Conservation (phyloP, 2,797 vertebrate species). For the Brotula barbata region DNA sequence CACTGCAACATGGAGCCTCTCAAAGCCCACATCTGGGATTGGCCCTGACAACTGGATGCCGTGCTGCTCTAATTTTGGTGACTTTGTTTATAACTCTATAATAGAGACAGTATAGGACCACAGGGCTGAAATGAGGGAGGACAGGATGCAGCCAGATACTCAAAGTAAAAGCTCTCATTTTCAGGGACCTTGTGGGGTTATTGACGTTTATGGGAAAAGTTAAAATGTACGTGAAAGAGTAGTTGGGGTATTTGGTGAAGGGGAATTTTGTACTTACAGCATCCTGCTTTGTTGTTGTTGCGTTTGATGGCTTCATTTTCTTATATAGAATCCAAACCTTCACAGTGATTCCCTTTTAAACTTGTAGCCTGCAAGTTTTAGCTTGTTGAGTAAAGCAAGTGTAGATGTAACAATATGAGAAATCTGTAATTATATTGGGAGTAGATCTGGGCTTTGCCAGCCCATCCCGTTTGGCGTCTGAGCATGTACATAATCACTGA, state of each 20-base stretch:
- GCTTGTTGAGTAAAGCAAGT: constrained; percentile 44
- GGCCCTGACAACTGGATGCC: constrained; percentile 81
- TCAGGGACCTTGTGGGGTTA: constrained; percentile 27
- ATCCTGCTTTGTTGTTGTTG: constrained; percentile 5
- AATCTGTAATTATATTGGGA: constrained; percentile 62
- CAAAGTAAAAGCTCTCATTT: constrained; percentile 66
- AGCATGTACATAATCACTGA: constrained; percentile 46
- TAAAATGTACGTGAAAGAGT: constrained; percentile 9
- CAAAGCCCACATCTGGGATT: constrained; percentile 81
- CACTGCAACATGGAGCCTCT: constrained; percentile 77
- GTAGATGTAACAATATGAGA: constrained; percentile 50
- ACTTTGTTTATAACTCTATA: constrained; percentile 83
- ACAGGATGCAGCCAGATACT: constrained; percentile 57
- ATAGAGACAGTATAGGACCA: constrained; percentile 78
- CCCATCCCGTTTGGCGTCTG: constrained; percentile 46
- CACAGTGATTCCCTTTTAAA: constrained; percentile 25
- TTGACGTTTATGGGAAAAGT: constrained; percentile 33
- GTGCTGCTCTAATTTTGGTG: constrained; percentile 81
- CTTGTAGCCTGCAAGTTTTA: constrained; percentile 35
- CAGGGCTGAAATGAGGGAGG: constrained; percentile 62
- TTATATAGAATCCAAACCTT: constrained; percentile 28
- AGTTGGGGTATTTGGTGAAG: constrained; percentile 15
- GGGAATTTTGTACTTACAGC: not conserved
- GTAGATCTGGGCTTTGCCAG: constrained; percentile 52
- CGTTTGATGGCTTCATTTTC: not conserved